These are phyloP conservation scores for Ameiurus melas DNA, from an alignment of 2,113 vertebrate species.

Conservation along the genomic window DNA sequence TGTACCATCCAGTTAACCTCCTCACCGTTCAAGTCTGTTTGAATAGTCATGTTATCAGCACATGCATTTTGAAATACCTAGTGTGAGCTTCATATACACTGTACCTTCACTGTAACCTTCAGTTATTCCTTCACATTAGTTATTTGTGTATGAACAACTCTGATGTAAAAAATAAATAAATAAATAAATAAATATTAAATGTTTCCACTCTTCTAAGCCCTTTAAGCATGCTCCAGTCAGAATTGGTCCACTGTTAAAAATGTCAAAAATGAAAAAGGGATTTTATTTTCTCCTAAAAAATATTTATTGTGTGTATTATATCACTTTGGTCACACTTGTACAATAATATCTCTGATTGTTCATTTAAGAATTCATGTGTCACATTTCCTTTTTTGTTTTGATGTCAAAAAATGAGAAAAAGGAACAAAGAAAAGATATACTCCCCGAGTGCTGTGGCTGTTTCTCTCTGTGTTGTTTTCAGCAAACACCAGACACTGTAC, in stretches of 20 bases:
- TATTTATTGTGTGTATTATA: constrained; percentile 80
- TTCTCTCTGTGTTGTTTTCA: constrained; percentile 56
- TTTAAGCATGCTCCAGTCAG: constrained; percentile 67
- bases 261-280: constrained; percentile 66
- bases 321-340: constrained; percentile 77
- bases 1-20: constrained; percentile 74
- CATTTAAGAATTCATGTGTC: constrained; percentile 77
- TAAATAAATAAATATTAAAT: background rate
- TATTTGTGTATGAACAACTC: background rate
- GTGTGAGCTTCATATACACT: background rate
- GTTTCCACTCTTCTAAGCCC: background rate
- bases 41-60: constrained; percentile 18
- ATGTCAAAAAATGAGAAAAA: constrained; percentile 74
- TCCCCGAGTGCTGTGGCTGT: constrained; percentile 67
- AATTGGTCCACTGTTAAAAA: constrained; percentile 69
- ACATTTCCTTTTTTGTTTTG: constrained; percentile 71
- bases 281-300: constrained; percentile 68
- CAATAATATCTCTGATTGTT: constrained; percentile 77
- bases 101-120: background rate
- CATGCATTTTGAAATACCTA: background rate
- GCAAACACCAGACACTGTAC: constrained; percentile 15
- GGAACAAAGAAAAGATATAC: constrained; percentile 75
- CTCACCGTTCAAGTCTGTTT: constrained; percentile 59
- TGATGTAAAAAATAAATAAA: background rate
- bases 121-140: background rate